Base-by-base conservation (phyloP, 2,888 invertebrate species). In the Mesochorus sp. region DNA sequence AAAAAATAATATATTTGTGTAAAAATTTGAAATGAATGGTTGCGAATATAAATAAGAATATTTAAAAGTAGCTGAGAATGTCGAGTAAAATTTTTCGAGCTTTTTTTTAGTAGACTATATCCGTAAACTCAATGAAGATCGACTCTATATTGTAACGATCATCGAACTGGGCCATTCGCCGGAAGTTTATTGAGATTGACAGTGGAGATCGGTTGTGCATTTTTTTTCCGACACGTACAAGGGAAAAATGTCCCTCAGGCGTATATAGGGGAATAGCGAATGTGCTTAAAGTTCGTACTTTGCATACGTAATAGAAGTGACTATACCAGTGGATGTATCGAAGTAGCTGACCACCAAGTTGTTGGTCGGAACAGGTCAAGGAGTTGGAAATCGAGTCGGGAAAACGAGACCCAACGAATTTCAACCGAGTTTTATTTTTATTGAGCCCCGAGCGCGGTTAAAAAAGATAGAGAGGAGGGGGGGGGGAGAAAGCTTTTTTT, bases 101-200 rank as follows among this genome's bases (percentile, higher is more conserved):
- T 42, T 39, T 39, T 39, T 39, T 39, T 5, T 1, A 1, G 39
- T 1, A n/a, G 31, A 10, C 31, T 17, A 55, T 14, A 24, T 19
- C 3, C 14, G 10, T n/a, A n/a, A n/a, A n/a, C n/a, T n/a, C n/a
- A n/a, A n/a, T n/a, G n/a, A n/a, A n/a, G n/a, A n/a, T n/a, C n/a
- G n/a, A n/a, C n/a, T n/a, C n/a, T n/a, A n/a, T 14, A 19, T 12
- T 55, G 42, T 68, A 68, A 73, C 61, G 73, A 62, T 62, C 67
- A 61, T 49, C 53, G 53, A 57, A 49, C 55, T 37, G 34, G 28
- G 26, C 21, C 12, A 57, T 66, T 42, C 21, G 14, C 17, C 61
- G 59, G 10, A 55, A 64, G 64, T 76, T 79, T 76, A 79, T 79
- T 71, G 76, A 47, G 71, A 71, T 76, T 51, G 76, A 71, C 71